A percentile compares a stretch with the other conserved stretches of the same genome.
Conservation (phyloP, 2,888 invertebrate genomes). For the Amblyteles armatorius region DNA sequence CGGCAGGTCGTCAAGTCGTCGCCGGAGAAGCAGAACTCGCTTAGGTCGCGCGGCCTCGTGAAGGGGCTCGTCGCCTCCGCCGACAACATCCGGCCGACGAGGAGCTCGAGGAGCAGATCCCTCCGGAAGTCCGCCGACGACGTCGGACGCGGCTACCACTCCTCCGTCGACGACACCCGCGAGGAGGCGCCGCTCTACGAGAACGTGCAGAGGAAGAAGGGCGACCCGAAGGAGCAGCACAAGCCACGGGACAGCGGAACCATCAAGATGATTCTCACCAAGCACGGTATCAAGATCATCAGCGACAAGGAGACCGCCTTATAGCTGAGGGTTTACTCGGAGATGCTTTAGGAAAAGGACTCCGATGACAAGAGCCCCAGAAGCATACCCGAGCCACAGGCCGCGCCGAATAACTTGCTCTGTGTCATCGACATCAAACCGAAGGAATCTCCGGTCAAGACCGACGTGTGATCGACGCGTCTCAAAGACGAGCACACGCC, state of each 20-base stretch:
- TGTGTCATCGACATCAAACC: constrained; percentile 64
- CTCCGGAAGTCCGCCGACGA: constrained; percentile 80
- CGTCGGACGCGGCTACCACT: constrained; percentile 75
- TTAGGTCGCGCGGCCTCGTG: constrained; percentile 54
- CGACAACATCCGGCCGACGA: constrained; percentile 77
- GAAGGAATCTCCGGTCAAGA: constrained; percentile 29
- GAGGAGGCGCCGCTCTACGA: constrained; percentile 74
- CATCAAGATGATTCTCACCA: constrained; percentile 90
- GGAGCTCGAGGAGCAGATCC: constrained; percentile 74
- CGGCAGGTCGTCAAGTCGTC: constrained; percentile 66
- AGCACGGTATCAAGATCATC: constrained; percentile 92
- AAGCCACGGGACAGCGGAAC: constrained; percentile 85
- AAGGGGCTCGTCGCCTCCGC: constrained; percentile 78
- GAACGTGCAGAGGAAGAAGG: constrained; percentile 65
- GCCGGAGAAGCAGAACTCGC: constrained; percentile 73
- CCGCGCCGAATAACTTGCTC: constrained; percentile 53
- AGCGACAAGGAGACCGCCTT: constrained; percentile 91
- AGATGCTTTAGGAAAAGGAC: constrained; percentile 70
- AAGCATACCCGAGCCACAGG: constrained; percentile 49
- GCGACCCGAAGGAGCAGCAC: constrained; percentile 64
- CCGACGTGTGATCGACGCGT: constrained; percentile 33
- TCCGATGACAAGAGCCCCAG: constrained; percentile 57
- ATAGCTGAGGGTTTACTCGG: constrained; percentile 77
- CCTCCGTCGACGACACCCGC: constrained; percentile 77
- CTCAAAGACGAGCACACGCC: constrained; percentile 11